Evolutionary conservation across 37 sponge, comb jelly and placozoan species (phyloP).

Genomic region (Halichondria panicea): DNA sequence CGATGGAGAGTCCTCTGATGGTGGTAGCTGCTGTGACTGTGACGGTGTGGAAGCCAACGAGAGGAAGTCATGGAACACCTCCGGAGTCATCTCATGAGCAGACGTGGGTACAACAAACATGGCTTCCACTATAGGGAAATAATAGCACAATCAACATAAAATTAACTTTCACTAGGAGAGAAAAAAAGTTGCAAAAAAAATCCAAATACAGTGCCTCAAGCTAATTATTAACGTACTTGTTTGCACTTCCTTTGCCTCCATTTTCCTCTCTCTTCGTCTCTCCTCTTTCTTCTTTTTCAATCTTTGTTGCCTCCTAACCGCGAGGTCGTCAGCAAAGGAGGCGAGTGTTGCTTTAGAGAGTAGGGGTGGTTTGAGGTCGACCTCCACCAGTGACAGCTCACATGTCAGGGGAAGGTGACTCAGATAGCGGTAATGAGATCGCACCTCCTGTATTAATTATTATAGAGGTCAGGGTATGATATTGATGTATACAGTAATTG

Average conservation of each 20-base stretch:
- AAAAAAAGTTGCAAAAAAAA: neutral
- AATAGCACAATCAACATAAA: no score
- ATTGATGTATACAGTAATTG: neutral
- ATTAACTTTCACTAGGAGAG: neutral
- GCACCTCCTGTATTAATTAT: constrained; percentile 42
- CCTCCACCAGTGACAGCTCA: constrained; percentile 81
- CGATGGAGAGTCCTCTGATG: no score
- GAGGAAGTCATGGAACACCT: constrained; percentile 60
- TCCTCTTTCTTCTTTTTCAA: constrained; percentile 68
- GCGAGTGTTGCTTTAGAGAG: constrained; percentile 56
- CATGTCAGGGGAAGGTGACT: constrained; percentile 86
- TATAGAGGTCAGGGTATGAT: neutral
- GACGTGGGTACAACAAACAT: neutral
- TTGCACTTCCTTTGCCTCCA: neutral
- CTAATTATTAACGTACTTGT: neutral
- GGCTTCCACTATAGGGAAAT: no score
- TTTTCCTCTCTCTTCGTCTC: constrained; percentile 30
- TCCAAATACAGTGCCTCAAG: neutral
- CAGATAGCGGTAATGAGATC: constrained; percentile 71
- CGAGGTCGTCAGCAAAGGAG: constrained; percentile 59
- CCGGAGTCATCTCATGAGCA: constrained; percentile 48
- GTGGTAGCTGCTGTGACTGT: neutral
- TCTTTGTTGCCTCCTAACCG: constrained; percentile 49
- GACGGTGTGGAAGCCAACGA: constrained; percentile 52
- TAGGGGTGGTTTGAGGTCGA: constrained; percentile 73